These are phyloP conservation scores for Romanogobio albipinnatus DNA, from an alignment of 2,113 vertebrate species.

Conservation along the genomic window DNA sequence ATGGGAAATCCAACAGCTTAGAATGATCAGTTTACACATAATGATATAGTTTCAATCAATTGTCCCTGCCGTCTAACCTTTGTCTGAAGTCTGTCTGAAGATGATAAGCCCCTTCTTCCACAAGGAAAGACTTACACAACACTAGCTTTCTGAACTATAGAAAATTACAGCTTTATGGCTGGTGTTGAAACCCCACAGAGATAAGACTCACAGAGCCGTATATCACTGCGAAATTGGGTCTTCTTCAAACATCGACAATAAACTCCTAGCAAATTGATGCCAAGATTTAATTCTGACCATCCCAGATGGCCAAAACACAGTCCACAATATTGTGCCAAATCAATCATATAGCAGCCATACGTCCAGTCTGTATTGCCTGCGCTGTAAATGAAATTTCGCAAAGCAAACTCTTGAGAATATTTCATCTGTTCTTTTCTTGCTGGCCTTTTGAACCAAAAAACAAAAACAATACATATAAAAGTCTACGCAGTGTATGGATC, in stretches of 20 bases:
- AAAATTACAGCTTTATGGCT: slow-evolving; percentile 46
- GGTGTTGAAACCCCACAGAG: slow-evolving; percentile 48
- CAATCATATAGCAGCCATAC: slow-evolving; percentile 45
- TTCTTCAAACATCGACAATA: slow-evolving; percentile 37
- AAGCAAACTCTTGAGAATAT: neutral
- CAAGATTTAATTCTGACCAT: slow-evolving; percentile 46
- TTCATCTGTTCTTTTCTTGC: slow-evolving; percentile 1
- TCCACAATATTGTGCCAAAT: slow-evolving; percentile 53
- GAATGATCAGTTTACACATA: neutral
- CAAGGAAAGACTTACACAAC: slow-evolving; percentile 16
- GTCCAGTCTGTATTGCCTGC: neutral
- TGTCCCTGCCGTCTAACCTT: neutral
- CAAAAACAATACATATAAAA: slow-evolving; percentile 1
- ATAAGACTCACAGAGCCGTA: slow-evolving; percentile 1
- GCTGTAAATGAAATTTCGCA: slow-evolving; percentile 31
- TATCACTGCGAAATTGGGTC: slow-evolving; percentile 37
- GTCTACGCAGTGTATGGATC: slow-evolving; percentile 4
- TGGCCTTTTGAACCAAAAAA: slow-evolving; percentile 32
- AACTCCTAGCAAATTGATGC: slow-evolving; percentile 39
- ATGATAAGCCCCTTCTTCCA: slow-evolving; percentile 5
- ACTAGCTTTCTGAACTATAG: neutral
- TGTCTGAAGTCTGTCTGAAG: neutral
- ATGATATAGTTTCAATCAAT: neutral
- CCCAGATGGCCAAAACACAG: slow-evolving; percentile 32
- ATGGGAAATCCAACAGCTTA: neutral